These are phyloP conservation scores for western clawed frog (Xenopus tropicalis) DNA, from an alignment of 2,113 vertebrate species.

Conservation along the genomic window UCB_Xtro_10.0 CM004443.2:78650501-78651000, in stretches of 20 bases:
- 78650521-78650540: no score
- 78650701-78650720: background rate
- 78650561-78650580: no score
- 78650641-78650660: no score
- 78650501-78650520: no score
- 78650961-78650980: slow-evolving; percentile 1
- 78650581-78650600: no score
- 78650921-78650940: background rate
- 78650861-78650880: background rate
- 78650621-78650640: no score
- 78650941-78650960: background rate
- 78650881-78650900: background rate
- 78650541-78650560: no score
- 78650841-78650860: slow-evolving; percentile 64
- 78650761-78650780: slow-evolving; percentile 64
- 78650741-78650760: slow-evolving; percentile 53
- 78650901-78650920: slow-evolving; percentile 12
- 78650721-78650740: background rate
- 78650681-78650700: background rate
- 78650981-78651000: background rate
- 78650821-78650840: slow-evolving; percentile 57
- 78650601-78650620: no score
- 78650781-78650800: slow-evolving; percentile 65
- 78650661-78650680: no score
- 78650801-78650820: slow-evolving; percentile 62